phyloP scores from a whole-genome alignment of 1,140 invertebrate genomes.

The Galleria mellonella region DNA sequence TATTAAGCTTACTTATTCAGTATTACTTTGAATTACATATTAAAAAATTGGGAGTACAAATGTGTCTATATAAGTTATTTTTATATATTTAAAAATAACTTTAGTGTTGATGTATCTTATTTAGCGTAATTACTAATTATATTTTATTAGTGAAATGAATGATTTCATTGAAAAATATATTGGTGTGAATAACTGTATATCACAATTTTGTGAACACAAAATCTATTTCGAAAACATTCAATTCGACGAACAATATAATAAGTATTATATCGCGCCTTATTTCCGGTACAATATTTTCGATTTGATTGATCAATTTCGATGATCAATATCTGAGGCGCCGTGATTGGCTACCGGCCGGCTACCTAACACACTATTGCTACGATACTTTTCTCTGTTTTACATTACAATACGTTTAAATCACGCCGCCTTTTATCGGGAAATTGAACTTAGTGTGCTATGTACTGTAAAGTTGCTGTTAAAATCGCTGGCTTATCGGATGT shows the following conservation, averaged over 20 bases:
- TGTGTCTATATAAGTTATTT: too few species aligned
- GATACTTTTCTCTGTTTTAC: constrained; percentile 33
- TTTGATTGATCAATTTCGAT: constrained; percentile 72
- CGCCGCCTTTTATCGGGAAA: constrained; percentile 19
- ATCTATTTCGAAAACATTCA: constrained; percentile 45
- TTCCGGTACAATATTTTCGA: constrained; percentile 65
- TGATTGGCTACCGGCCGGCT: constrained; percentile 58
- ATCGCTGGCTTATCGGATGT: constrained; percentile 15
- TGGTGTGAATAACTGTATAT: not conserved
- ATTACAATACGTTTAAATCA: constrained; percentile 38
- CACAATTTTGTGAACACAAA: constrained; percentile 14
- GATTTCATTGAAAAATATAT: too few species aligned
- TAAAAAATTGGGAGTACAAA: too few species aligned
- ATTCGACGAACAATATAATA: constrained; percentile 41
- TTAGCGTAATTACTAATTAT: too few species aligned
- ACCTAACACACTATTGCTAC: constrained; percentile 21
- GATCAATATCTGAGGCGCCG: constrained; percentile 60
- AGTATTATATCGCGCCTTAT: constrained; percentile 62
- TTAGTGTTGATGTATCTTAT: too few species aligned
- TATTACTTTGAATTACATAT: too few species aligned
- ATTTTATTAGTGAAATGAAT: too few species aligned
- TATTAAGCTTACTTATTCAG: too few species aligned
- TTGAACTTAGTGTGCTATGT: constrained; percentile 30
- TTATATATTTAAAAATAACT: too few species aligned
- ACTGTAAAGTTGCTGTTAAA: constrained; percentile 25